Percentiles rank a stretch among this genome's conserved stretches.
These are phyloP conservation scores for Alouatta palliata DNA, from an alignment of 2,113 vertebrate genomes.

Conservation along the genomic window DNA sequence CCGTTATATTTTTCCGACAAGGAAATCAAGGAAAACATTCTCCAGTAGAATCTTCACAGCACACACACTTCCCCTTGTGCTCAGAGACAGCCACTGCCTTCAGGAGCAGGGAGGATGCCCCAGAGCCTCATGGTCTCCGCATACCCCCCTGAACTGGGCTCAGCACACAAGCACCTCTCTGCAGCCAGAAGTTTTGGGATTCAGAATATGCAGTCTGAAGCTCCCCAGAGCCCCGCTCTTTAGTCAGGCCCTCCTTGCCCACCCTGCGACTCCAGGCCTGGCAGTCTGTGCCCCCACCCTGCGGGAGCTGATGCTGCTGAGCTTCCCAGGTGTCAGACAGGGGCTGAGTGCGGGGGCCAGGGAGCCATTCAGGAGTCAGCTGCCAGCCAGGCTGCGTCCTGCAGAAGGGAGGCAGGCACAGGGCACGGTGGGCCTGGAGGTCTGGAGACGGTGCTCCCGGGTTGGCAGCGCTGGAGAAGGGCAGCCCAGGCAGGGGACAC, in stretches of 20 bases:
- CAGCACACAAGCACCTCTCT: not conserved
- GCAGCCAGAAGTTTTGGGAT: not conserved
- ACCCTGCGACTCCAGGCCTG: not conserved
- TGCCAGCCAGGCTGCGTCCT: not conserved
- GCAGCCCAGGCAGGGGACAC: not conserved
- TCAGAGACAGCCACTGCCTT: not conserved
- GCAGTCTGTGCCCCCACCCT: not conserved
- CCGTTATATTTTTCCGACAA: not conserved
- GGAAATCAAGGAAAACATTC: not conserved
- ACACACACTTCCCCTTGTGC: not conserved
- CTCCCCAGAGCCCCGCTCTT: not conserved
- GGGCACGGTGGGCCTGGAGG: not conserved
- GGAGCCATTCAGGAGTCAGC: too few relatives aligned
- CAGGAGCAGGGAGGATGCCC: not conserved
- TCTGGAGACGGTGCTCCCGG: not conserved
- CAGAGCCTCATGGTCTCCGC: not conserved
- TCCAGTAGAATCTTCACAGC: not conserved
- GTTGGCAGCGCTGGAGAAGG: not conserved
- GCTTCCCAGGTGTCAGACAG: conserved; percentile 65
- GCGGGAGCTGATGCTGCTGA: conserved; percentile 78
- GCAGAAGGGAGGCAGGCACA: not conserved
- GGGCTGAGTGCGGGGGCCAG: not conserved
- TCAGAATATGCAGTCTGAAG: too few relatives aligned
- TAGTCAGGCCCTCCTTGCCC: not conserved
- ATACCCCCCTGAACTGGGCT: not conserved